These are phyloP conservation scores for Pipistrellus pipistrellus DNA, from an alignment of 2,797 vertebrate species.

Conservation along the genomic window DNA sequence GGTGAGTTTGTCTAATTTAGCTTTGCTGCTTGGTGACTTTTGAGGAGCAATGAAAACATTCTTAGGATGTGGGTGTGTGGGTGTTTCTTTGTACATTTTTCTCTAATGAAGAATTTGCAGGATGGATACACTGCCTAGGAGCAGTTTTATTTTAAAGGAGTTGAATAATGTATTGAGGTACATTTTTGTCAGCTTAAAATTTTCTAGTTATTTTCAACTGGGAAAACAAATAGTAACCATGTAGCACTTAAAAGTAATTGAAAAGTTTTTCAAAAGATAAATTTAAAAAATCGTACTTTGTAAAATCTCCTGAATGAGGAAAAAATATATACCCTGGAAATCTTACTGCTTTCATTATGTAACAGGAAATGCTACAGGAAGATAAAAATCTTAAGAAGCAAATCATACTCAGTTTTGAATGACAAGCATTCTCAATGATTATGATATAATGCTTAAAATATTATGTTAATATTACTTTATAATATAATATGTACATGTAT, in stretches of 20 bases:
- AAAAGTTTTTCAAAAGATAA: constrained; percentile 33
- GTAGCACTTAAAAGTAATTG: constrained; percentile 46
- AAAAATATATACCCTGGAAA: constrained; percentile 9
- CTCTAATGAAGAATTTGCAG: not conserved
- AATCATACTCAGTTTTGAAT: constrained; percentile 55
- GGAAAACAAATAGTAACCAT: constrained; percentile 31
- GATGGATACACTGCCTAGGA: not conserved
- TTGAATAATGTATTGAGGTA: not conserved
- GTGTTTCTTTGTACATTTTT: constrained; percentile 29
- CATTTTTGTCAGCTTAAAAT: constrained; percentile 49
- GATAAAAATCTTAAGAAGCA: constrained; percentile 55
- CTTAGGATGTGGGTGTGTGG: not conserved
- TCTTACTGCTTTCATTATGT: constrained; percentile 57
- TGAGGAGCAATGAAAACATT: constrained; percentile 33
- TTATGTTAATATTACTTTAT: constrained; percentile 46
- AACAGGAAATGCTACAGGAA: constrained; percentile 36
- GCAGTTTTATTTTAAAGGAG: constrained; percentile 36
- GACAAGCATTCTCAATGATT: not conserved
- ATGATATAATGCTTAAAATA: constrained; percentile 33
- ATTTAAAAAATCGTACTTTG: constrained; percentile 19
- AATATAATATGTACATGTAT: not conserved
- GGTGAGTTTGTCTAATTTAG: constrained; percentile 52
- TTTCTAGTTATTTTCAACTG: constrained; percentile 52
- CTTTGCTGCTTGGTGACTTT: constrained; percentile 64
- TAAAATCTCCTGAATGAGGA: constrained; percentile 23